Percentiles rank a stretch among this genome's conserved stretches.
Conservation (phyloP, 2,797 vertebrate genomes). For the Lepidocolaptes lacrymiger region DNA sequence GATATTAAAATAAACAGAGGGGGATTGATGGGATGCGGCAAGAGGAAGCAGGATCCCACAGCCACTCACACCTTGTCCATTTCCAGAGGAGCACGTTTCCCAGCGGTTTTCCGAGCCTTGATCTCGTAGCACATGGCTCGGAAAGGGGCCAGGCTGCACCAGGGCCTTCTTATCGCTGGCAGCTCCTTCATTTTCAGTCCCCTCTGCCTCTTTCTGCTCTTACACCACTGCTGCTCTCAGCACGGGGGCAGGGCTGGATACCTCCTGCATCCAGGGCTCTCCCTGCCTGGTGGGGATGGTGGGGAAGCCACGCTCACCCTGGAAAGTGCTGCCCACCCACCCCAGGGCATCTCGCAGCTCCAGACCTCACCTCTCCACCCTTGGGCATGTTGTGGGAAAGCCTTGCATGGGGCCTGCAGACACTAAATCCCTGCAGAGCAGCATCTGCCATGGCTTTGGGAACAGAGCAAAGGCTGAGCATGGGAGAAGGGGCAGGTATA, state of each 20-base stretch:
- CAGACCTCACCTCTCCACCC: background rate
- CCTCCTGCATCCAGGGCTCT: background rate
- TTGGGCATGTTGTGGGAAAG: background rate
- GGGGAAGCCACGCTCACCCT: rapidly evolving
- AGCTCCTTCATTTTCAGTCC: background rate
- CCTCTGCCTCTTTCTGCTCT: background rate
- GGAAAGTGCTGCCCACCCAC: background rate
- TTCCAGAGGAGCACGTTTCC: conserved; percentile 65
- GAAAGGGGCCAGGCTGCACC: conserved; percentile 27
- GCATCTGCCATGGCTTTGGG: rapidly evolving
- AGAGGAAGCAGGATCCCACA: conserved; percentile 69
- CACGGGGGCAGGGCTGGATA: rapidly evolving
- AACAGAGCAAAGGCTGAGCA: background rate
- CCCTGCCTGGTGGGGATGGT: background rate
- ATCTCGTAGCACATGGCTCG: background rate
- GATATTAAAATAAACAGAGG: conserved; percentile 75
- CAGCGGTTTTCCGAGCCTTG: conserved; percentile 48
- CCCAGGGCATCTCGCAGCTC: background rate
- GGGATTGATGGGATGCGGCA: conserved; percentile 59
- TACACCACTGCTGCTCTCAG: background rate
- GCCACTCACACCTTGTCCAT: conserved; percentile 70
- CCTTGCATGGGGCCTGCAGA: rapidly evolving
- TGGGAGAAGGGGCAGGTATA: background rate
- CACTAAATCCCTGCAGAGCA: background rate
- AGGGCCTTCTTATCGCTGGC: background rate